These are phyloP conservation scores for Drosophila ezoana DNA, from an alignment of 2,888 invertebrate genomes.

Conservation along the genomic window DNA sequence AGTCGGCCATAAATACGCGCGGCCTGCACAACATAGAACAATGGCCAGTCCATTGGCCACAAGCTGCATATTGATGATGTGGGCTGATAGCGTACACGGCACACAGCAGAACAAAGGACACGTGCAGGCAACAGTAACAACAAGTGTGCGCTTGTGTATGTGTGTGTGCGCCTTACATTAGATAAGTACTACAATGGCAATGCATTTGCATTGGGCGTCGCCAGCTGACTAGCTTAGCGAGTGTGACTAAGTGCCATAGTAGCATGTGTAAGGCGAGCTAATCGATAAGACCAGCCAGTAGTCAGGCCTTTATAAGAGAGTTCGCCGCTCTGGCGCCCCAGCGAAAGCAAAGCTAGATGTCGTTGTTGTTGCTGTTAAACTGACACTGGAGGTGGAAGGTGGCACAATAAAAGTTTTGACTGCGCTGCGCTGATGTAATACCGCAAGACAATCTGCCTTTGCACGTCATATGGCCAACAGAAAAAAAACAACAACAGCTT, in stretches of 20 bases:
- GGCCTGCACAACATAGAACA: slow-evolving; percentile 17
- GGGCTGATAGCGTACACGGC: slow-evolving; percentile 37
- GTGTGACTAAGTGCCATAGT: slow-evolving; percentile 53
- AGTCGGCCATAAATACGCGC: slow-evolving; percentile 15
- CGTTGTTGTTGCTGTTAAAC: slow-evolving; percentile 18
- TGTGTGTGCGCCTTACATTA: slow-evolving; percentile 41
- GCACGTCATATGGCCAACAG: slow-evolving; percentile 63
- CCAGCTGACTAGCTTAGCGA: slow-evolving; percentile 62
- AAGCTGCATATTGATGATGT: slow-evolving; percentile 42
- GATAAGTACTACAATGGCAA: slow-evolving; percentile 52
- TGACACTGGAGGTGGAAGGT: slow-evolving; percentile 45
- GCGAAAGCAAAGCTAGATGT: slow-evolving; percentile 26
- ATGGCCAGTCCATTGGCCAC: slow-evolving; percentile 12
- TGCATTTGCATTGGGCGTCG: slow-evolving; percentile 50
- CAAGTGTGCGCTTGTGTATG: slow-evolving; percentile 50
- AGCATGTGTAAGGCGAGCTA: slow-evolving; percentile 54
- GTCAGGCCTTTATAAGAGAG: slow-evolving; percentile 23
- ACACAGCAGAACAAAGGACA: slow-evolving; percentile 38
- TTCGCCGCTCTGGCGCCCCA: slow-evolving; percentile 56
- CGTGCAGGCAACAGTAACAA: slow-evolving; percentile 56
- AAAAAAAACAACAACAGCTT: slow-evolving; percentile 47
- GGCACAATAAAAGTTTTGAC: slow-evolving; percentile 69
- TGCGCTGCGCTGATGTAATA: slow-evolving; percentile 75
- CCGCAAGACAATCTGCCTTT: slow-evolving; percentile 74
- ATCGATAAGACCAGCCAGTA: slow-evolving; percentile 58